phyloP scores from a whole-genome alignment of 2,888 invertebrate genomes.

The Morinoia aosen region DNA sequence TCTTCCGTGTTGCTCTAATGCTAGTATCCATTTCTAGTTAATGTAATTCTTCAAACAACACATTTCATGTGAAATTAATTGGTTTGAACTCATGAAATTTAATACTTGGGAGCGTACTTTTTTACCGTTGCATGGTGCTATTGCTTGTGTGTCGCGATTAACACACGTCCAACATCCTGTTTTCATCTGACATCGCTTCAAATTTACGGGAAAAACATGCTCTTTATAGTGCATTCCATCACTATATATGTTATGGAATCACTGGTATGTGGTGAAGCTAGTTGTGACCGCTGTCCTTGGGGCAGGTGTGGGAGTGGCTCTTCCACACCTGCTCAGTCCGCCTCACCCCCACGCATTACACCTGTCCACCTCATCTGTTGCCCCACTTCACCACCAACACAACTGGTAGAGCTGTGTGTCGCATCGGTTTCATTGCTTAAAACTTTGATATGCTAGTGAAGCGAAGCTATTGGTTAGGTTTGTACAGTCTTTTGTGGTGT shows the following conservation, averaged over 20 bases:
- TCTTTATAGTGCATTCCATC: not conserved
- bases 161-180: not conserved
- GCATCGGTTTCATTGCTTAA: not conserved
- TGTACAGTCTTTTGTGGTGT: not conserved
- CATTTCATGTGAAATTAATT: no score
- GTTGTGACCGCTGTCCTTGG: not conserved
- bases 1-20: not conserved
- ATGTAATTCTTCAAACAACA: not conserved
- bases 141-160: not conserved
- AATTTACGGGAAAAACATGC: not conserved
- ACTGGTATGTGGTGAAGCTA: not conserved
- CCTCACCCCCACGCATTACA: not conserved
- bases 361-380: not conserved
- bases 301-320: not conserved
- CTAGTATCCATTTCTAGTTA: not conserved
- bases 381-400: not conserved
- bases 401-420: not conserved
- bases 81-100: no score
- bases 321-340: not conserved
- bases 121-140: no score
- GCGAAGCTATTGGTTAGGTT: not conserved
- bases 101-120: no score
- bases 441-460: not conserved
- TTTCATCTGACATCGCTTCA: not conserved
- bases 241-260: not conserved